A percentile compares a stretch with the other conserved stretches of the same genome.
phyloP scores from a whole-genome alignment of 2,113 vertebrate species.

The Orcinus orca region DNA sequence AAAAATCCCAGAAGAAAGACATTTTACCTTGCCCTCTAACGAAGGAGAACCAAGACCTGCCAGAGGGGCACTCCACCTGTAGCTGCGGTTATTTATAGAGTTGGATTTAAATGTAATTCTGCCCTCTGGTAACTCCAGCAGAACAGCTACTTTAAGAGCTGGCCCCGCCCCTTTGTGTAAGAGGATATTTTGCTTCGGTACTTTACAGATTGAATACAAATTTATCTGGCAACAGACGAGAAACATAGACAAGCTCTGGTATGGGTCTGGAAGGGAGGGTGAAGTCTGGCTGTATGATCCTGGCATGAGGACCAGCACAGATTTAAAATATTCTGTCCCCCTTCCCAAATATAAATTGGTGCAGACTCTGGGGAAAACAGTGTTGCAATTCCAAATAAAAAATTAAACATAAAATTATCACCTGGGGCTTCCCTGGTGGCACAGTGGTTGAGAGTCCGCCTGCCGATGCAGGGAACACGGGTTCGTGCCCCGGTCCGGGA shows the following conservation, averaged over 20 bases:
- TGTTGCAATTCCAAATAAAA: background rate
- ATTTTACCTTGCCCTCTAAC: background rate
- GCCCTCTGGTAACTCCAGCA: constrained; percentile 28
- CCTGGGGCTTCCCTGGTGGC: background rate
- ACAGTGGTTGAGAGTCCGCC: too few relatives aligned
- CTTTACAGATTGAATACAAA: background rate
- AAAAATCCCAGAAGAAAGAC: background rate
- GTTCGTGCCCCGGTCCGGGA: too few relatives aligned
- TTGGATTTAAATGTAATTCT: constrained; percentile 51
- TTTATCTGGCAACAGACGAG: background rate
- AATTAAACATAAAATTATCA: background rate
- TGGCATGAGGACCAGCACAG: background rate
- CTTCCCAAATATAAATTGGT: background rate
- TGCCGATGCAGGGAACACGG: too few relatives aligned
- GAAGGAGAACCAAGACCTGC: background rate
- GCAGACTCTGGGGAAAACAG: background rate
- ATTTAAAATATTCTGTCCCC: background rate
- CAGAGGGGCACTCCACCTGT: background rate
- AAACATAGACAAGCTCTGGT: background rate
- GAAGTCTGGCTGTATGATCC: background rate
- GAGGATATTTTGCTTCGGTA: background rate
- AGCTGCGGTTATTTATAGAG: constrained; percentile 26
- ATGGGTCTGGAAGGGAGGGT: background rate
- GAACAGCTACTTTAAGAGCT: background rate
- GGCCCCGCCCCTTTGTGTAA: background rate